phyloP scores from a whole-genome alignment of 2,888 invertebrate species.

The Cheilosia variabilis region DNA sequence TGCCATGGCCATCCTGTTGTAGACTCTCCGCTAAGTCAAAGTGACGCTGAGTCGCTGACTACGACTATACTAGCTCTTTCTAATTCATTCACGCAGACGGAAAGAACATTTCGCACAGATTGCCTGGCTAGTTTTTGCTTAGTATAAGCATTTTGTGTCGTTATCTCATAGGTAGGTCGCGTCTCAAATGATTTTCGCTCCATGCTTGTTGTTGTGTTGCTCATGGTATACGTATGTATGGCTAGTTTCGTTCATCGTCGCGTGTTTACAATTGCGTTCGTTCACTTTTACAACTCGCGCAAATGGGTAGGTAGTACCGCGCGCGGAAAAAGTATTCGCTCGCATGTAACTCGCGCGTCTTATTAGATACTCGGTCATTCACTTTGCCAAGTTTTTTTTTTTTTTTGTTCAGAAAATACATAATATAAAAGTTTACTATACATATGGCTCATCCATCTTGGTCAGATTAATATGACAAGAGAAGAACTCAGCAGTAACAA shows the following conservation, averaged over 20 bases:
- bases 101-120: conserved; percentile 47
- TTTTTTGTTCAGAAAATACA: background rate
- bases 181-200: conserved; percentile 25
- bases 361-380: conserved; percentile 74
- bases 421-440: conserved; percentile 25
- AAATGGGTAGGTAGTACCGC: background rate
- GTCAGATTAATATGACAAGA: conserved; percentile 60
- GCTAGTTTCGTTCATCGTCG: conserved; percentile 59
- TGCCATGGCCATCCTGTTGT: background rate
- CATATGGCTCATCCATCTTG: conserved; percentile 55
- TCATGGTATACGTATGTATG: background rate
- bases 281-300: conserved; percentile 56
- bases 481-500: background rate
- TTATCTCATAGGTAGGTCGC: conserved; percentile 61
- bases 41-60: conserved; percentile 68
- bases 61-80: conserved; percentile 44
- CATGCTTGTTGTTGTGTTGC: conserved; percentile 13
- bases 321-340: conserved; percentile 34
- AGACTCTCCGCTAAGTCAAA: conserved; percentile 45
- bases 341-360: conserved; percentile 66
- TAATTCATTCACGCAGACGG: conserved; percentile 56
- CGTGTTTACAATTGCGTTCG: conserved; percentile 75
- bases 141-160: conserved; percentile 35
- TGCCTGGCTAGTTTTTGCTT: conserved; percentile 40
- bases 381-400: conserved; percentile 56